Evolutionary conservation across 2,888 invertebrate species (phyloP), one percentile per base, ranked within the genome.

Genomic region (Sycophila texana): DNA sequence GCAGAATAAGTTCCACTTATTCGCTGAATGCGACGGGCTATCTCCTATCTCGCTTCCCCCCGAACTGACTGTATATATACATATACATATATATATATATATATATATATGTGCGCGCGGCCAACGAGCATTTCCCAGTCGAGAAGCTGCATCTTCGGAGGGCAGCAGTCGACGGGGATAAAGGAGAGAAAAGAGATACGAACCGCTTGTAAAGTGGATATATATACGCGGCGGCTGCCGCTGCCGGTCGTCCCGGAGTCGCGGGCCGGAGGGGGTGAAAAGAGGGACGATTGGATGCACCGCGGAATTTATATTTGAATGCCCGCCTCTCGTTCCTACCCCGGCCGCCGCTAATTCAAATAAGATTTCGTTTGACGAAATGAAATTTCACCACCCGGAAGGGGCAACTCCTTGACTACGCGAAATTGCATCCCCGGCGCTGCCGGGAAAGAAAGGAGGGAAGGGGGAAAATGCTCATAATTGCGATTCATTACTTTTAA

Each of bases 1-100:
- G 80, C 67, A 81, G 83, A 83, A 84, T 85, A 85, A 85, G 83
- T 84, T 85, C 83, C 83, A 85, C 84, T 85, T 85, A 84, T 83
- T 84, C 82, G 83, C 67, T 81, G 83, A 83, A 83, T 84, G 80
- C 83, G 83, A 83, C 83, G 81, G 76, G 61, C 82, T 80, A 81
- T 82, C 81, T 82, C 83, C n/a, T n/a, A n/a, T n/a, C 82, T 73
- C 49, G 3, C 26, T 26, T n/a, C n/a, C 26, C 26, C 26, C 26
- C 26, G 26, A 1, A 3, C 26, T 26, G 3, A 2, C 26, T 26
- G 26, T 39, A 39, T 39, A 39, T 16, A 1, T 16, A 14, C 20
- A 22, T 10, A 60, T 13, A 60, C 2, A 68, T 79, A 68, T 74
- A 74, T 74, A 74, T 74, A 79, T 4, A 2, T 30, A 3, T 2